Evolutionary conservation across 1,140 invertebrate species (phyloP).

Genomic region (Pentalonia nigronervosa): DNA sequence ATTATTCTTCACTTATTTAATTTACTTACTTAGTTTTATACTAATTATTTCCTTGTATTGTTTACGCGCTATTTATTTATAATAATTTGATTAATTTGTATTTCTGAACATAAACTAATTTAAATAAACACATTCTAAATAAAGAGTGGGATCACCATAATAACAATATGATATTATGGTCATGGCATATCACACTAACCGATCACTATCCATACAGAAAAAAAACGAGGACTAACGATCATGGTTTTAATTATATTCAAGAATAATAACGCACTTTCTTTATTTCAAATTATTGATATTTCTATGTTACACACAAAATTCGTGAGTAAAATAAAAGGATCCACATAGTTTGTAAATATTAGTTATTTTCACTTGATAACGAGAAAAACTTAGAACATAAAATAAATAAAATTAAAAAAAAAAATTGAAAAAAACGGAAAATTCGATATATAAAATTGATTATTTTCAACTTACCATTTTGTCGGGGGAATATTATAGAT

Average conservation of each 20-base stretch:
- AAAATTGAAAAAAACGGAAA: background rate
- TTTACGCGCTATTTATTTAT: background rate
- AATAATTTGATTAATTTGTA: background rate
- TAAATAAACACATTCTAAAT: background rate
- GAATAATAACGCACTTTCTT: slow-evolving; percentile 9
- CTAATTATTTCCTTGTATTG: background rate
- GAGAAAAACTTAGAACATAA: background rate
- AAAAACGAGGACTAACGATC: background rate
- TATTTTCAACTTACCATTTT: background rate
- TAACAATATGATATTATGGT: background rate
- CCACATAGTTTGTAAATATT: background rate
- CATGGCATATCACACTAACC: background rate
- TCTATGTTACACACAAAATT: background rate
- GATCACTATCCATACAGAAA: background rate
- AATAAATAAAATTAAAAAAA: background rate
- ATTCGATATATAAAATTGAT: background rate
- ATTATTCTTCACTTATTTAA: background rate
- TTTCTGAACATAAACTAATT: background rate
- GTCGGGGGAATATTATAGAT: background rate
- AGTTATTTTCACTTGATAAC: background rate
- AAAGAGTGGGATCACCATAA: background rate
- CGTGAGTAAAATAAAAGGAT: background rate
- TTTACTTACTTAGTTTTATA: background rate
- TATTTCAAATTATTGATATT: background rate
- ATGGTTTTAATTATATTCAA: background rate